Percentiles rank a stretch among this genome's conserved stretches.
These are phyloP conservation scores for Phocides pigmalion DNA, from an alignment of 1,140 invertebrate species.

Conservation along the genomic window DNA sequence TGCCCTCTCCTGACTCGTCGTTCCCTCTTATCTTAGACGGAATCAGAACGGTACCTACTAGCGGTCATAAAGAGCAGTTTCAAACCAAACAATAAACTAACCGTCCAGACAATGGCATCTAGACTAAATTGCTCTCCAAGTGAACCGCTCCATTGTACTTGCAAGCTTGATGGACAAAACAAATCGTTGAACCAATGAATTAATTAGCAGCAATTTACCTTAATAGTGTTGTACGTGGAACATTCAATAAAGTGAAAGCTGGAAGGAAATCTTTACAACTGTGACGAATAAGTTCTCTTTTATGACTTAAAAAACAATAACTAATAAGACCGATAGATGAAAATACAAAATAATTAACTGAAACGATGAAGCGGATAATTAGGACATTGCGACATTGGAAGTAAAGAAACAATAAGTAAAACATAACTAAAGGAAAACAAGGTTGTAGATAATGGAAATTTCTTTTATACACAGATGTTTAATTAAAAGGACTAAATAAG, in stretches of 20 bases:
- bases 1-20: constrained; percentile 56
- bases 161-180: constrained; percentile 35
- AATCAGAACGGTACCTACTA: constrained; percentile 54
- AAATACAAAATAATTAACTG: constrained; percentile 46
- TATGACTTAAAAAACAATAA: constrained; percentile 53
- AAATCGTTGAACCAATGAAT: constrained; percentile 29
- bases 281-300: constrained; percentile 30
- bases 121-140: constrained; percentile 35
- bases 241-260: constrained; percentile 40
- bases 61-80: constrained; percentile 52
- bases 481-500: no score
- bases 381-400: constrained; percentile 9
- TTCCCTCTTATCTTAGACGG: constrained; percentile 48
- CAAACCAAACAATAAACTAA: constrained; percentile 44
- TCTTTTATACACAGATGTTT: not conserved
- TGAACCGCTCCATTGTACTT: constrained; percentile 32
- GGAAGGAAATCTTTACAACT: constrained; percentile 31
- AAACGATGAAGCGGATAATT: constrained; percentile 9
- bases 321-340: constrained; percentile 55
- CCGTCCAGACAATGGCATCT: constrained; percentile 37
- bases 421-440: not conserved
- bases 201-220: constrained; percentile 23
- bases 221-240: constrained; percentile 9
- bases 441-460: not conserved
- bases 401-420: not conserved